Conservation (phyloP, 2,797 vertebrate genomes). For the Halcyon smyrnensis region DNA sequence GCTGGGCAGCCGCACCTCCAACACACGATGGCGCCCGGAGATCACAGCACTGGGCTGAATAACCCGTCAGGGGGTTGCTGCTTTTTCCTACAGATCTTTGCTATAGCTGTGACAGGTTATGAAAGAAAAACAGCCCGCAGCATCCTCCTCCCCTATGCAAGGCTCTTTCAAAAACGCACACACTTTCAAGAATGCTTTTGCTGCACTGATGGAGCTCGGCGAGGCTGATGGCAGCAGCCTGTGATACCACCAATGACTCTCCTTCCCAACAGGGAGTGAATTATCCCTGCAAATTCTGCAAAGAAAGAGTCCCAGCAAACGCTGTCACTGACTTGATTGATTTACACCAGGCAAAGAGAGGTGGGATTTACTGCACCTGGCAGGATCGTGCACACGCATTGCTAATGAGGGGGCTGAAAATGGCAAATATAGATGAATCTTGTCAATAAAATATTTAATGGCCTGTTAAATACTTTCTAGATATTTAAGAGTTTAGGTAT, state of each 20-base stretch:
- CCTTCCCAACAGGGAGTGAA: background rate
- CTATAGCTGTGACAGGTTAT: background rate
- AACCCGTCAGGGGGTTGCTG: background rate
- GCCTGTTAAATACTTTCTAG: conserved; percentile 45
- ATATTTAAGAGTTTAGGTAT: conserved; percentile 37
- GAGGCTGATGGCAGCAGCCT: background rate
- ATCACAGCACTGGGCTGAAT: background rate
- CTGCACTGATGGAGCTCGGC: background rate
- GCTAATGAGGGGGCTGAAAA: conserved; percentile 49
- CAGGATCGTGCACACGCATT: conserved; percentile 11
- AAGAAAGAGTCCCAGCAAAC: background rate
- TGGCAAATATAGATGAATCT: conserved; percentile 26
- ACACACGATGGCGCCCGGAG: conserved; percentile 71
- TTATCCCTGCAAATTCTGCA: conserved; percentile 20
- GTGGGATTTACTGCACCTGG: conserved; percentile 63
- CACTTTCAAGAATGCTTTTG: background rate
- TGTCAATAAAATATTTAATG: conserved; percentile 47
- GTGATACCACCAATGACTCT: background rate
- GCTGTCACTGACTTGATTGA: conserved; percentile 42
- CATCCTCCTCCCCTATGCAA: background rate
- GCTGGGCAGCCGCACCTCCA: background rate
- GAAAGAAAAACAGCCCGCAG: conserved; percentile 34
- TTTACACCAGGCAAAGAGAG: background rate
- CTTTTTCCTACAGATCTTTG: background rate
- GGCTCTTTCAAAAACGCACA: background rate